Base-by-base conservation (phyloP, 2,888 invertebrate genomes). In the Mylabris sibirica region DNA sequence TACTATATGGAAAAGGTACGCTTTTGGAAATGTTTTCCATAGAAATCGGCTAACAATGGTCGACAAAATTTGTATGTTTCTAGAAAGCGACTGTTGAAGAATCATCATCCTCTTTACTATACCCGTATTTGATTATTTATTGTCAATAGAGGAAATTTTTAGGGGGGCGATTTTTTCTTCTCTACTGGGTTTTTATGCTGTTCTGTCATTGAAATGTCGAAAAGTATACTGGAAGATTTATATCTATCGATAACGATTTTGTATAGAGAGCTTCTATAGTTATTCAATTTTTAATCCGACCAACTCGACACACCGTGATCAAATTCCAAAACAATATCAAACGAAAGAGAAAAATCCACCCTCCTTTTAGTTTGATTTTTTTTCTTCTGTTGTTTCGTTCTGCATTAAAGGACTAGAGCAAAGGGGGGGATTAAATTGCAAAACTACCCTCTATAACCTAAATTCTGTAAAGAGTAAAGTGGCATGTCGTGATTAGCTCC, bases 401-500 rank as follows among this genome's bases (percentile, higher is more conserved):
- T 38, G 38, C 38, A 38, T 8, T 49, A 49, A 22, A 20, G 49
- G 20, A 20, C 49, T 49, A 44, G 41, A 41, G 44, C 30, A 30
- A 6, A 5, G 26, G 6, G 24, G 17, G 41, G 41, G 24, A 41
- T 62, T 41, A 44, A 62, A n/a, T 26, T 41, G 49, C 49, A 8
- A n/a, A 49, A 49, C 49, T 49, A 71, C 75, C 74, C 72, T 71
- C 69, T 67, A 49, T 64, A 74, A 71, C 72, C 72, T 63, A 70
- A 71, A 75, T 75, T 75, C 70, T 73, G 66, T 75, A 76, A 77
- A 77, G 75, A 80, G 79, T 80, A 81, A 81, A 81, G 80, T 80
- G 81, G 78, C 80, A 77, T 80, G 79, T 80, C 77, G 79, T 81
- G 81, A 81, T 81, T 81, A 80, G 79, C 76, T 78, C 79, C 76